phyloP scores from a whole-genome alignment of 2,888 invertebrate genomes.

The Leucoptera coffeella region DNA sequence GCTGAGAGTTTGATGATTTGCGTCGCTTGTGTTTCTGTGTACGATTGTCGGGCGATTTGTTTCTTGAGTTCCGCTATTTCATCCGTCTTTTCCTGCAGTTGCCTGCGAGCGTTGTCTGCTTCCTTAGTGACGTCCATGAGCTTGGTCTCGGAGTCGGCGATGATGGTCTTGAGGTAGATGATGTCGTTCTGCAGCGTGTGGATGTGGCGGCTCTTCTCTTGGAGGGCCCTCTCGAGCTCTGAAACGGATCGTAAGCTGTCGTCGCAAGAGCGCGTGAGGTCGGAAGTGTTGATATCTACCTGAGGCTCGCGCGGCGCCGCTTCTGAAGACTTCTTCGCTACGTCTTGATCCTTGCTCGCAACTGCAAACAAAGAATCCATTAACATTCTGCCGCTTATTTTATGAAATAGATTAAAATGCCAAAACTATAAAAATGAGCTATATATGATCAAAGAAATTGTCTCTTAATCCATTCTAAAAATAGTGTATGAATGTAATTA shows the following conservation, averaged over 20 bases:
- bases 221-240: constrained; percentile 35
- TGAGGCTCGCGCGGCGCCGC: constrained; percentile 16
- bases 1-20: constrained; percentile 42
- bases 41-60: constrained; percentile 31
- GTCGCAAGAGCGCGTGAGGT: constrained; percentile 25
- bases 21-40: constrained; percentile 27
- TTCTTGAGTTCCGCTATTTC: constrained; percentile 35
- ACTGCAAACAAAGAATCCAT: constrained; percentile 18
- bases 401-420: too few relatives aligned
- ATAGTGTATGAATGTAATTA: too few relatives aligned
- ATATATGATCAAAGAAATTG: too few relatives aligned
- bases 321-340: constrained; percentile 15
- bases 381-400: too few relatives aligned
- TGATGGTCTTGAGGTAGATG: constrained; percentile 24
- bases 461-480: too few relatives aligned
- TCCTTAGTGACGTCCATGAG: constrained; percentile 30
- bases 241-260: constrained; percentile 34
- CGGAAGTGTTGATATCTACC: constrained; percentile 33
- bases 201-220: constrained; percentile 34
- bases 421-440: too few relatives aligned
- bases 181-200: constrained; percentile 31
- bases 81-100: constrained; percentile 35
- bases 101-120: constrained; percentile 21
- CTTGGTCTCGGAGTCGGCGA: constrained; percentile 37
- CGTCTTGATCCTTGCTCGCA: constrained; percentile 17